Conservation (phyloP, 2,113 vertebrate species). For the Corvus cornix region DNA sequence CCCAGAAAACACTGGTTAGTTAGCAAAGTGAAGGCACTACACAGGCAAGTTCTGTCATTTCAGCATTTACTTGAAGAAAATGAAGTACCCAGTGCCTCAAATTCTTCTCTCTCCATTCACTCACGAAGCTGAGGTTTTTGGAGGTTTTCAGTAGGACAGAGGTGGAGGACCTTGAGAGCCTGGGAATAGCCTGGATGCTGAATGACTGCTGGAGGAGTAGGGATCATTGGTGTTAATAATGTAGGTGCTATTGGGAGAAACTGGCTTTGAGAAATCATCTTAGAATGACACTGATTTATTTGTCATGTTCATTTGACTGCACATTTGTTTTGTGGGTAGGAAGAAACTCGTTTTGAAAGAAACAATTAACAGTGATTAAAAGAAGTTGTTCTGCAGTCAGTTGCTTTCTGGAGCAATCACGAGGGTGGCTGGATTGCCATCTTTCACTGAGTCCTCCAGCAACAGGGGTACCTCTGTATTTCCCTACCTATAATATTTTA, state of each 20-base stretch:
- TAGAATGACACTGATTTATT: neutral
- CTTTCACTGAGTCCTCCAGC: neutral
- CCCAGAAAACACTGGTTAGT: neutral
- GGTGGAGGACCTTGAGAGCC: neutral
- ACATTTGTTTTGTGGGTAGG: neutral
- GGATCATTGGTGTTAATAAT: neutral
- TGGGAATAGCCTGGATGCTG: neutral
- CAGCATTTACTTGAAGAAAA: neutral
- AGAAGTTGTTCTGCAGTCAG: neutral
- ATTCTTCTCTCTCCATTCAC: neutral
- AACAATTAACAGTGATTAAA: neutral
- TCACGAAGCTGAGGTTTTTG: neutral
- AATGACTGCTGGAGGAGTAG: neutral
- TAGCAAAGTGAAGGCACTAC: neutral
- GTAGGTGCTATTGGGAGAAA: neutral
- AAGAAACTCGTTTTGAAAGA: neutral
- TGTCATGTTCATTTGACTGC: constrained; percentile 1
- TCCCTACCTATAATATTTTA: neutral
- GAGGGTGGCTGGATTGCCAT: neutral
- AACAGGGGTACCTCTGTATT: neutral
- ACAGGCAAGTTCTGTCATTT: neutral
- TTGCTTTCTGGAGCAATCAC: neutral
- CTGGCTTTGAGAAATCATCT: neutral
- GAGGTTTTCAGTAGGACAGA: neutral
- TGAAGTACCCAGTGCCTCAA: neutral